phyloP scores from a whole-genome alignment of 2,797 vertebrate genomes.

The Argya squamiceps region DNA sequence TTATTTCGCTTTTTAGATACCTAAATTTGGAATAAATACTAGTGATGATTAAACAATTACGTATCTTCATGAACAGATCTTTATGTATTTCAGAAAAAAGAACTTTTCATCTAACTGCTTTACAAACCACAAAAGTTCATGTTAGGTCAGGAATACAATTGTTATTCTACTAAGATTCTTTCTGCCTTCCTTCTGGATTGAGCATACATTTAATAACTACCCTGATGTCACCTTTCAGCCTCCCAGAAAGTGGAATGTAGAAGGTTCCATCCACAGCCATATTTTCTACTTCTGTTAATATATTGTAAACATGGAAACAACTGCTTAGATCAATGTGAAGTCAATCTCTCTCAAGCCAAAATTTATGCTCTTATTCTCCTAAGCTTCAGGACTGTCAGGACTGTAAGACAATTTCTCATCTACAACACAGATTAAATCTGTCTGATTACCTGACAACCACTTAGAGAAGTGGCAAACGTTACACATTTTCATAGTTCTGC shows the following conservation, averaged over 20 bases:
- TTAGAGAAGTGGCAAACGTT: not conserved
- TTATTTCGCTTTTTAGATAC: conserved; percentile 14
- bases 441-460: not conserved
- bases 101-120: conserved; percentile 6
- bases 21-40: not conserved
- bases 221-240: not conserved
- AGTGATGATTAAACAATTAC: not conserved
- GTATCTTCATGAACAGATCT: not conserved
- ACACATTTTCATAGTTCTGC: not conserved
- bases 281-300: not conserved
- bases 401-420: not conserved
- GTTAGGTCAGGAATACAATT: not conserved
- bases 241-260: not conserved
- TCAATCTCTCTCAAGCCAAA: not conserved
- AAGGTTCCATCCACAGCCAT: not conserved
- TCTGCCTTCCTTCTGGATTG: not conserved
- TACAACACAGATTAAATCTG: not conserved
- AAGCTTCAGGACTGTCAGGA: not conserved
- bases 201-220: conserved; percentile 2
- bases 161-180: conserved; percentile 11
- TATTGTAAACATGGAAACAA: not conserved
- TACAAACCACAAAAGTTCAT: not conserved
- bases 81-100: not conserved
- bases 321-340: not conserved
- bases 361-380: not conserved